Evolutionary conservation across 2,888 invertebrate species (phyloP), one percentile per base, ranked within the genome.

Genomic region (Crioceris asparagi): DNA sequence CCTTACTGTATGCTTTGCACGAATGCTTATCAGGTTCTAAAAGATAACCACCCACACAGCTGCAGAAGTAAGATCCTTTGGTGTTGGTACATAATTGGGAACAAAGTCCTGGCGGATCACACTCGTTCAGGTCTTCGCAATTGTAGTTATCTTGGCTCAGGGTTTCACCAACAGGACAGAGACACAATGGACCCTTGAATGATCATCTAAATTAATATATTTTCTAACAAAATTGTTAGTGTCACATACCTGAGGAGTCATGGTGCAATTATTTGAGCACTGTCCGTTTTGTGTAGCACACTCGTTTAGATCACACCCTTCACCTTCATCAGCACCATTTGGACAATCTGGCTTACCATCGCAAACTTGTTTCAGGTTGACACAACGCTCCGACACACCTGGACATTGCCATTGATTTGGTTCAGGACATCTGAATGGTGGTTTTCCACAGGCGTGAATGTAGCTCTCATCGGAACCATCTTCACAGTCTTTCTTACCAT

Each of bases 321-420:
- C 76, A 23, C 96, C 94, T 72, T 98, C 97, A 57, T 93, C 92
- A 0, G 80, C 78, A 1, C 88, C 91, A 56, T 91, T 91, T 0
- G 96, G 96, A 64, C 97, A 98, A 56, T 96, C 90, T 0, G 71
- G 64, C 23, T 78, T 81, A 4, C 76, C 79, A 61, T 98, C 88
- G 62, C 97, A 98, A 1, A 98, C 86, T 46, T 77, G 78, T 0
- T 86, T 83, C 10, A 83, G 67, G 55, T 92, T 90, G 31, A 97
- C 79, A 57, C 97, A 97, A 50, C 74, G 71, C 50, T 75, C 80
- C 0, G 82, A 73, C 1, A 85, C 74, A 1, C 77, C 84, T 0
- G 92, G 91, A 60, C 94, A 94, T 52, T 75, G 73, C 92, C 93
- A 94, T 54, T 88, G 78, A 2, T 76, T 76, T 6, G 12, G 11